Evolutionary conservation across 2,797 vertebrate genomes (phyloP).

Genomic region (Paramormyrops hopkinsi): DNA sequence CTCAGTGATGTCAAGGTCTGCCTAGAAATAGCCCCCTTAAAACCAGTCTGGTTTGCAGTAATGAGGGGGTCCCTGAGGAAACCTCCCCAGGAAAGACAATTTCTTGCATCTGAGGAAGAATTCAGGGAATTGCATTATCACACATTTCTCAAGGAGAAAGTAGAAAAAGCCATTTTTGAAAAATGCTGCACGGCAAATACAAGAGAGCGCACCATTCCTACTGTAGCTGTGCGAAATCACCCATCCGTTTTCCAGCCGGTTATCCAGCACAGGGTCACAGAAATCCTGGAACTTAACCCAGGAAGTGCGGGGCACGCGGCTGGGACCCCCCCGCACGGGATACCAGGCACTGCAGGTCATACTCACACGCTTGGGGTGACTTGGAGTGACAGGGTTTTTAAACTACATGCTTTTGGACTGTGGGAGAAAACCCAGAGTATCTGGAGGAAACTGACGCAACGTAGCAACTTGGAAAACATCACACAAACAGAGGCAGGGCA

Average conservation of each 20-base stretch:
- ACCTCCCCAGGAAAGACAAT: slow-evolving; percentile 1
- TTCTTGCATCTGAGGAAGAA: neutral
- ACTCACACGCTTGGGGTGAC: neutral
- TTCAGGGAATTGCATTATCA: slow-evolving; percentile 7
- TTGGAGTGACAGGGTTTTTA: neutral
- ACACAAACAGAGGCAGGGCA: neutral
- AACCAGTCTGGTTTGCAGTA: neutral
- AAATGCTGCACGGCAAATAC: neutral
- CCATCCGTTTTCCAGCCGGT: neutral
- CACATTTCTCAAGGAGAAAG: neutral
- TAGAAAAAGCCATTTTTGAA: neutral
- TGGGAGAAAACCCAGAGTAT: neutral
- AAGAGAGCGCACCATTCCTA: neutral
- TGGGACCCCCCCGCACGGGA: neutral
- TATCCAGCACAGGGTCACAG: neutral
- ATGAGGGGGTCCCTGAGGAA: neutral
- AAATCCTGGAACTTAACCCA: neutral
- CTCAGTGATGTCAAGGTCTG: neutral
- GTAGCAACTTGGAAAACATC: neutral
- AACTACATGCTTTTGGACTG: neutral
- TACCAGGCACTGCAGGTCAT: neutral
- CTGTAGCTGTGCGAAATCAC: neutral
- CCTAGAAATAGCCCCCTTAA: neutral
- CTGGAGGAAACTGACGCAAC: neutral
- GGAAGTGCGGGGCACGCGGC: neutral